Percentiles rank a stretch among this genome's conserved stretches.
Evolutionary conservation across 1,140 invertebrate genomes (phyloP).

Genomic region (Drosophila kohkoa): DNA sequence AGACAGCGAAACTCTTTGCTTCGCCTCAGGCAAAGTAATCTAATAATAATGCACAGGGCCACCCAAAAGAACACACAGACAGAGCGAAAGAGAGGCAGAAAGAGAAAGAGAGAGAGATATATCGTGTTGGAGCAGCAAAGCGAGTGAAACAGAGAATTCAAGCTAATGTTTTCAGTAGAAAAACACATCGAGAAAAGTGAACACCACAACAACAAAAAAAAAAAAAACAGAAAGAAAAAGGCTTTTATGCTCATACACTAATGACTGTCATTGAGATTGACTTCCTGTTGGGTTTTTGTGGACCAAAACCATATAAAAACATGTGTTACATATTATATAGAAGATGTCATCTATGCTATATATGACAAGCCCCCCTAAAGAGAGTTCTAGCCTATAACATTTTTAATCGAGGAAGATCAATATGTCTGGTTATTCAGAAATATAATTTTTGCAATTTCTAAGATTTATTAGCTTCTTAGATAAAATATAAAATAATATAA

Average conservation of each 20-base stretch:
- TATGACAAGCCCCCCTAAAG: background rate
- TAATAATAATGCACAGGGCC: constrained; percentile 58
- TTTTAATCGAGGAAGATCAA: background rate
- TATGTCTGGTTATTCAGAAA: no score
- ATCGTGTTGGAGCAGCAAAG: background rate
- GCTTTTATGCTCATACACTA: constrained; percentile 38
- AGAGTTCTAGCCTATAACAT: background rate
- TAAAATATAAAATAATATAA: no score
- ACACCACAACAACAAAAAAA: background rate
- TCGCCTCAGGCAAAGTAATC: constrained; percentile 48
- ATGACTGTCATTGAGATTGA: constrained; percentile 52
- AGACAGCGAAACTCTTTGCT: background rate
- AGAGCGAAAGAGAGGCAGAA: background rate
- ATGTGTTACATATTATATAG: constrained; percentile 24
- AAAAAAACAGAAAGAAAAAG: constrained; percentile 6
- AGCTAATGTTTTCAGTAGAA: constrained; percentile 28
- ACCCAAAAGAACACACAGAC: constrained; percentile 25
- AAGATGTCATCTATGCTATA: background rate
- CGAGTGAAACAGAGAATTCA: constrained; percentile 7
- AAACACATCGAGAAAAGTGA: background rate
- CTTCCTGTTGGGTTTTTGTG: constrained; percentile 40
- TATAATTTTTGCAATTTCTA: no score
- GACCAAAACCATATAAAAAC: constrained; percentile 25
- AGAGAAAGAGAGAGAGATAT: background rate
- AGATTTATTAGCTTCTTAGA: no score